Percentiles rank a stretch among this genome's conserved stretches.
phyloP scores from a whole-genome alignment of 2,888 invertebrate genomes.

The Hesperia comma region DNA sequence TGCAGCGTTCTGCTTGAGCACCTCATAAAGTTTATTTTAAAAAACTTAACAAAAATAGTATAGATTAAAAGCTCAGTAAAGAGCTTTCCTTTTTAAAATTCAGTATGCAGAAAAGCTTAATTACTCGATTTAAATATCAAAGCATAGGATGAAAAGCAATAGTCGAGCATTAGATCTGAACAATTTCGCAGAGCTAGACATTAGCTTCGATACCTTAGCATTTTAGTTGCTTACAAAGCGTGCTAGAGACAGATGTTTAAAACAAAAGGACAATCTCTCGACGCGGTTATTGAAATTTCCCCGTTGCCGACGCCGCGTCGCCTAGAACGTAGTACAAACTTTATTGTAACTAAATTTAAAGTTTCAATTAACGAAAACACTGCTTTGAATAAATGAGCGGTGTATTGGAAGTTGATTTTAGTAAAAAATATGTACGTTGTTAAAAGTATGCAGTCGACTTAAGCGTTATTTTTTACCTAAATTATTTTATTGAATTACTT shows the following conservation, averaged over 20 bases:
- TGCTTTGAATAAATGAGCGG: background rate
- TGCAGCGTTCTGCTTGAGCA: too few species aligned
- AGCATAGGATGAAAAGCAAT: constrained; percentile 17
- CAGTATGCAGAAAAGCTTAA: constrained; percentile 32
- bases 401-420: too few species aligned
- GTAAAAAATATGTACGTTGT: too few species aligned
- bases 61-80: constrained; percentile 8
- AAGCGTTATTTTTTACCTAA: too few species aligned
- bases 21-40: background rate
- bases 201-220: constrained; percentile 13
- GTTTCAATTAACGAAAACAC: background rate
- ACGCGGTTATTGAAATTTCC: constrained; percentile 4
- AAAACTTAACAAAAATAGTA: constrained; percentile 4
- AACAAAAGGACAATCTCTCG: constrained; percentile 2
- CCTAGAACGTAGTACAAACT: background rate
- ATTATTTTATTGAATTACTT: too few species aligned
- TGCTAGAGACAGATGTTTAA: background rate
- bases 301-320: background rate
- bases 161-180: constrained; percentile 23
- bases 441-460: too few species aligned
- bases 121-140: constrained; percentile 34
- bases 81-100: constrained; percentile 27
- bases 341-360: background rate
- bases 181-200: constrained; percentile 18
- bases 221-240: background rate